Evolutionary conservation across 1,140 invertebrate genomes (phyloP).

Genomic region (Steinernema feltiae): DNA sequence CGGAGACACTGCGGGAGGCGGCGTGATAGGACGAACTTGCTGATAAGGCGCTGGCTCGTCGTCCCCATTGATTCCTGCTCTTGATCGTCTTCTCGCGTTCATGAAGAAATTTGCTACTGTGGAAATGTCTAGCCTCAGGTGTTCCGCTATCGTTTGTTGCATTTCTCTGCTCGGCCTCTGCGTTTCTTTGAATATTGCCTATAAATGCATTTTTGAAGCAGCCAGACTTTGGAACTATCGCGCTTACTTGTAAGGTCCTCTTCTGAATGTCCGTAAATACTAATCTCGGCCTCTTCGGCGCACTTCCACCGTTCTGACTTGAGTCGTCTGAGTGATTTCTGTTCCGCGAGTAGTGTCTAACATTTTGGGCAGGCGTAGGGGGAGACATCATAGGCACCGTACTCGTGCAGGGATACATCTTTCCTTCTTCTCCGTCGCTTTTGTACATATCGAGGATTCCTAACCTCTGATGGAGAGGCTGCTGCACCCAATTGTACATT

Average conservation of each 20-base stretch:
- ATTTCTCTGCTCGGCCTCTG: slow-evolving; percentile 98
- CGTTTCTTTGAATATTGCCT: slow-evolving; percentile 76
- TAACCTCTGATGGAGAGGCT: slow-evolving; percentile 51
- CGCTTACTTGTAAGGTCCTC: slow-evolving; percentile 84
- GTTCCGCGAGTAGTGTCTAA: slow-evolving; percentile 38
- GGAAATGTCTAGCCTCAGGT: slow-evolving; percentile 89
- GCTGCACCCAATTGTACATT: slow-evolving; percentile 58
- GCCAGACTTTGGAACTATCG: background rate
- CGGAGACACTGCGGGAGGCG: background rate
- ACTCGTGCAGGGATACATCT: slow-evolving; percentile 26
- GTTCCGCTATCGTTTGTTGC: slow-evolving; percentile 96
- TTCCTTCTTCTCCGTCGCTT: slow-evolving; percentile 32
- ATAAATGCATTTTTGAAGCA: no score
- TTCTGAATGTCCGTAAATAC: slow-evolving; percentile 99
- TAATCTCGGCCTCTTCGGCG: slow-evolving; percentile 92
- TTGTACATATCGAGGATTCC: slow-evolving; percentile 57
- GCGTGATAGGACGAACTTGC: slow-evolving; percentile 27
- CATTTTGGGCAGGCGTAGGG: slow-evolving; percentile 53
- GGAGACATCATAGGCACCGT: slow-evolving; percentile 37
- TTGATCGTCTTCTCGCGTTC: slow-evolving; percentile 80
- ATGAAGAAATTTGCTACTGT: slow-evolving; percentile 99
- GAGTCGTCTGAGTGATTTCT: background rate
- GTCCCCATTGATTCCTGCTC: slow-evolving; percentile 19
- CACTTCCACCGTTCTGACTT: slow-evolving; percentile 16
- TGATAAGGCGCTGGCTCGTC: slow-evolving; percentile 40